Evolutionary conservation across 2,888 invertebrate species (phyloP).

Genomic region (Agrotis clavis): DNA sequence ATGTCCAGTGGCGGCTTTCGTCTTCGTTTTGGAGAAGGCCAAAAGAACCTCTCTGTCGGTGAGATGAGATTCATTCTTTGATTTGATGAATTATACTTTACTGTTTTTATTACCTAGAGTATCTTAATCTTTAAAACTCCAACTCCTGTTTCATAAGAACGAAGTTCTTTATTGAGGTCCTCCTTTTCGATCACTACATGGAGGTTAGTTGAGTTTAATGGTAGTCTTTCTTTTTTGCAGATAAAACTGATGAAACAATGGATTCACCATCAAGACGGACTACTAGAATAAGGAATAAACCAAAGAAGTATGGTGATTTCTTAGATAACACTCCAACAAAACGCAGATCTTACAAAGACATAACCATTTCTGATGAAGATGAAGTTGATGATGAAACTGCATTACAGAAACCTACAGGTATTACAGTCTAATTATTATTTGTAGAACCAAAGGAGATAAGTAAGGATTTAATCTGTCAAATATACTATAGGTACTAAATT

Average conservation of each 20-base stretch:
- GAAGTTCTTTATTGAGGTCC: not conserved
- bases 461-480: no score
- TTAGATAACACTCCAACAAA: constrained; percentile 77
- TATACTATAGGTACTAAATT: no score
- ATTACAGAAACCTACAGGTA: constrained; percentile 81
- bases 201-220: not conserved
- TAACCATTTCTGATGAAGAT: constrained; percentile 70
- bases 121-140: not conserved
- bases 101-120: not conserved
- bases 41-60: constrained; percentile 38
- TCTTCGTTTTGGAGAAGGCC: constrained; percentile 47
- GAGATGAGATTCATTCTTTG: constrained; percentile 9
- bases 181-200: not conserved
- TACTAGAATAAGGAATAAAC: constrained; percentile 78
- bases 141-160: not conserved
- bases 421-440: not conserved
- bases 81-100: not conserved
- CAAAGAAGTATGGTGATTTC: constrained; percentile 84
- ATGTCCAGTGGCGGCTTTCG: constrained; percentile 61
- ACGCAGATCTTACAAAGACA: constrained; percentile 61
- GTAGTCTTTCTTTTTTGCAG: constrained; percentile 30
- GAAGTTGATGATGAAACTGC: constrained; percentile 69
- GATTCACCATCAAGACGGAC: constrained; percentile 79
- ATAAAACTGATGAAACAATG: constrained; percentile 32
- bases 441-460: no score